Percentiles rank a stretch among this genome's conserved stretches.
Evolutionary conservation across 1,140 invertebrate genomes (phyloP).

Genomic region (Cotesia chilonis): DNA sequence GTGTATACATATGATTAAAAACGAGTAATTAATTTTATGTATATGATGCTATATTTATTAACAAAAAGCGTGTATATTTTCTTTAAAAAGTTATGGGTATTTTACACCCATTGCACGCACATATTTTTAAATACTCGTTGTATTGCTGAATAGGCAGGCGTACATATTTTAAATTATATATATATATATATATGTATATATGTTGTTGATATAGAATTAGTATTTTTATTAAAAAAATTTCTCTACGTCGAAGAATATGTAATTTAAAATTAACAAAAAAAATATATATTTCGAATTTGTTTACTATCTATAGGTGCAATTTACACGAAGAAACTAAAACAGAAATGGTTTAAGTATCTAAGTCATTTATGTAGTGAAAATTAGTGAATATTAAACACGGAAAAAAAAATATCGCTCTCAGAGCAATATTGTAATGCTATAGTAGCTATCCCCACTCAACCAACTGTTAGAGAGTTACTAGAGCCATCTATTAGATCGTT

Average conservation of each 20-base stretch:
- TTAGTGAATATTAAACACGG: no score
- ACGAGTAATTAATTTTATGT: constrained; percentile 59
- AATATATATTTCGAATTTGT: no score
- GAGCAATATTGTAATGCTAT: no score
- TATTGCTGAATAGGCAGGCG: constrained; percentile 24
- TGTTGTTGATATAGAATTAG: constrained; percentile 44
- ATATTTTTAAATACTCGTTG: constrained; percentile 11
- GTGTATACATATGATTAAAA: constrained; percentile 50
- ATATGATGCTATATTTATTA: constrained; percentile 65
- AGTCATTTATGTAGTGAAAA: no score
- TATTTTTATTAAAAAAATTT: constrained; percentile 40
- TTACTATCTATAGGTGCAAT: no score
- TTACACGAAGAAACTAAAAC: constrained; percentile 15
- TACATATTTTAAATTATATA: constrained; percentile 34
- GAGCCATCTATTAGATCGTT: no score
- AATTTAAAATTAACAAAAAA: constrained; percentile 17
- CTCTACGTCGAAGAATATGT: background rate
- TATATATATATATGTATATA: constrained; percentile 41
- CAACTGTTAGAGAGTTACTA: no score
- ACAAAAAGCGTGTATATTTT: constrained; percentile 45
- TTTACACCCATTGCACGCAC: constrained; percentile 21
- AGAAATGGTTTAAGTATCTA: constrained; percentile 13
- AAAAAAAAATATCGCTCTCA: no score
- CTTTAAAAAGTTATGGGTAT: constrained; percentile 7
- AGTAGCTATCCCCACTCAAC: no score